These are phyloP conservation scores for Neodiprion fabricii DNA, from an alignment of 1,140 invertebrate genomes.

Conservation along the genomic window DNA sequence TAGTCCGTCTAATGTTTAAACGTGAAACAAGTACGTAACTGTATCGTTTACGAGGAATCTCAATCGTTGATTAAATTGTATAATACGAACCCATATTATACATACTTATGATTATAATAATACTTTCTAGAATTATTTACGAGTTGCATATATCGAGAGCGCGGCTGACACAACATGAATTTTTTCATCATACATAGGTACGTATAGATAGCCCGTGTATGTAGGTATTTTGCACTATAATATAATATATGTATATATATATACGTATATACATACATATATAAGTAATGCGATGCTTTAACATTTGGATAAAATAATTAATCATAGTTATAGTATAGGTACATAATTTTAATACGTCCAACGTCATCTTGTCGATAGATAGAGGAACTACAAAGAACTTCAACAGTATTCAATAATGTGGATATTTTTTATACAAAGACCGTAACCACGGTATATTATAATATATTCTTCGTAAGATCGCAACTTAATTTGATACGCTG, in stretches of 20 bases:
- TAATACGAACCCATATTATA: neutral
- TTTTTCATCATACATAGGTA: neutral
- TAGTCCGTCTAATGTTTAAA: no score
- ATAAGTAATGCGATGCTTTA: slow-evolving; percentile 30
- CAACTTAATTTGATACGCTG: no score
- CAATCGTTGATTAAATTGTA: neutral
- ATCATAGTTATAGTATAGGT: slow-evolving; percentile 8
- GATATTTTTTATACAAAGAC: no score
- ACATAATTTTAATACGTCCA: slow-evolving; percentile 31
- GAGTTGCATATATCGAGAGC: slow-evolving; percentile 12
- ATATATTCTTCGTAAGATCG: no score
- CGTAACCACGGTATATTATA: no score
- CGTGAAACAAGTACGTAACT: no score
- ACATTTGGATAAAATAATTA: slow-evolving; percentile 22
- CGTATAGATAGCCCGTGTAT: slow-evolving; percentile 18
- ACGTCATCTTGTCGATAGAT: slow-evolving; percentile 34
- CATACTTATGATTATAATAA: neutral
- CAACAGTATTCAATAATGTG: slow-evolving; percentile 24
- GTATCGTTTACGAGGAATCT: neutral
- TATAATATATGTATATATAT: slow-evolving; percentile 23
- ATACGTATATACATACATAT: slow-evolving; percentile 1
- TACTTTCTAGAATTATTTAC: neutral
- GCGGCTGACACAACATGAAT: neutral
- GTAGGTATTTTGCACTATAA: slow-evolving; percentile 1
- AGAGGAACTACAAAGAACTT: slow-evolving; percentile 42